These are phyloP conservation scores for Arothron firmamentum DNA, from an alignment of 2,113 vertebrate genomes.

Conservation along the genomic window DNA sequence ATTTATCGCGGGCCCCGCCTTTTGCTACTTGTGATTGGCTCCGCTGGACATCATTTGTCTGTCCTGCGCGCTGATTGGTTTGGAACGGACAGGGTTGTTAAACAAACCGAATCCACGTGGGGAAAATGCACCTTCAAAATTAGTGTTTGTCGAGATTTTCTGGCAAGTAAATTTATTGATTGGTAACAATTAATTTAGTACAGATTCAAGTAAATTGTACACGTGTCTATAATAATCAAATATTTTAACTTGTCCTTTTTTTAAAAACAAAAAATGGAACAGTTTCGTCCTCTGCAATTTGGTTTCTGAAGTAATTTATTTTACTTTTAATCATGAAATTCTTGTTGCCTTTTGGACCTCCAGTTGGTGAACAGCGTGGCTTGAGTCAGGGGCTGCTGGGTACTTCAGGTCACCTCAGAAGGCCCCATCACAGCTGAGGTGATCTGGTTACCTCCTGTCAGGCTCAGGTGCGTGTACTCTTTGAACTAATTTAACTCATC, in stretches of 20 bases:
- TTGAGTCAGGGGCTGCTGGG: constrained; percentile 5
- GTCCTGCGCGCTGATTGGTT: constrained; percentile 37
- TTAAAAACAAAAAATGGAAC: too few relatives aligned
- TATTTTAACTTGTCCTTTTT: too few relatives aligned
- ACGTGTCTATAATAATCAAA: too few relatives aligned
- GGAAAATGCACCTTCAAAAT: too few relatives aligned
- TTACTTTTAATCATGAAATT: neutral
- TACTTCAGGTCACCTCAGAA: constrained; percentile 17
- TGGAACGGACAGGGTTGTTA: neutral
- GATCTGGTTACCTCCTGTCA: constrained; percentile 1
- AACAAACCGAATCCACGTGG: too few relatives aligned
- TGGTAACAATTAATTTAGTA: too few relatives aligned
- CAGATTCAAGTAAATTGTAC: too few relatives aligned
- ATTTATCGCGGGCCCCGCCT: constrained; percentile 53
- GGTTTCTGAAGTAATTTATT: neutral
- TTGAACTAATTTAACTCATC: too few relatives aligned
- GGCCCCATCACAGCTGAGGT: neutral
- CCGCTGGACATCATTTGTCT: neutral
- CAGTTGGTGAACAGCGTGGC: neutral
- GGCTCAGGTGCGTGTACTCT: neutral
- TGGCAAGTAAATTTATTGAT: too few relatives aligned
- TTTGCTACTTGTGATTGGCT: constrained; percentile 19
- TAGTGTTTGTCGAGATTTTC: too few relatives aligned
- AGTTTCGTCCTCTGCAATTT: too few relatives aligned
- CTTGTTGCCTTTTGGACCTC: neutral